A percentile compares a stretch with the other conserved stretches of the same genome.
These are phyloP conservation scores for Catharus bicknelli DNA, from an alignment of 2,113 vertebrate genomes.

Conservation along the genomic window DNA sequence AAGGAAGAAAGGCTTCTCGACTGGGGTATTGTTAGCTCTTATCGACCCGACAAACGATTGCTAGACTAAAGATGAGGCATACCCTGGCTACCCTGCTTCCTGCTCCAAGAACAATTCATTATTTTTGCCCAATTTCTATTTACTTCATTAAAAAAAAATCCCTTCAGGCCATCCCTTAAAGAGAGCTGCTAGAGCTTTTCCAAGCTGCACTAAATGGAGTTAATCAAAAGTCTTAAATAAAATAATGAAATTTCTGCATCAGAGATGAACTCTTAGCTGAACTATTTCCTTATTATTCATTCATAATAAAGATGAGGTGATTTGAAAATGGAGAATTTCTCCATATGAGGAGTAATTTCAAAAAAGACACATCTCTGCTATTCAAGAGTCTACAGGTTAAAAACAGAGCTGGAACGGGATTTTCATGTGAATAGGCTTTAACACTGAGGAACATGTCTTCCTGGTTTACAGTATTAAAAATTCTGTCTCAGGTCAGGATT, in stretches of 20 bases:
- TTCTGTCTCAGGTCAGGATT: not conserved
- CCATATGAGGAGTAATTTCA: not conserved
- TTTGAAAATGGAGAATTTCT: not conserved
- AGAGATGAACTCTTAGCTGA: not conserved
- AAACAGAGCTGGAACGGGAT: not conserved
- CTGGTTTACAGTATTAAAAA: not conserved
- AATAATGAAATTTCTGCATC: not conserved
- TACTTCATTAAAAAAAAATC: not conserved
- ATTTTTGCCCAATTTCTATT: not conserved
- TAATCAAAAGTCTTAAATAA: not conserved
- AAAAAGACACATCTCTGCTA: not conserved
- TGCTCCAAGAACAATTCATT: not conserved
- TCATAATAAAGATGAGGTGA: not conserved
- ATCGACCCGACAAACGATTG: accelerated
- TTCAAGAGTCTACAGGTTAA: not conserved
- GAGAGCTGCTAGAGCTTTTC: not conserved
- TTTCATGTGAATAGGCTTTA: not conserved
- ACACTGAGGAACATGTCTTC: not conserved
- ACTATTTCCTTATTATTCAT: not conserved
- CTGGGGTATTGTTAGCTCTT: not conserved
- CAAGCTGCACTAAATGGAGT: not conserved
- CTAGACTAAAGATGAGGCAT: not conserved
- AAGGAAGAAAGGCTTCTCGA: accelerated
- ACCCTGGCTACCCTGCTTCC: not conserved
- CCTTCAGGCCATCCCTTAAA: not conserved